Base-by-base conservation (phyloP, 2,888 invertebrate genomes). In the Enchytraeus crypticus region DNA sequence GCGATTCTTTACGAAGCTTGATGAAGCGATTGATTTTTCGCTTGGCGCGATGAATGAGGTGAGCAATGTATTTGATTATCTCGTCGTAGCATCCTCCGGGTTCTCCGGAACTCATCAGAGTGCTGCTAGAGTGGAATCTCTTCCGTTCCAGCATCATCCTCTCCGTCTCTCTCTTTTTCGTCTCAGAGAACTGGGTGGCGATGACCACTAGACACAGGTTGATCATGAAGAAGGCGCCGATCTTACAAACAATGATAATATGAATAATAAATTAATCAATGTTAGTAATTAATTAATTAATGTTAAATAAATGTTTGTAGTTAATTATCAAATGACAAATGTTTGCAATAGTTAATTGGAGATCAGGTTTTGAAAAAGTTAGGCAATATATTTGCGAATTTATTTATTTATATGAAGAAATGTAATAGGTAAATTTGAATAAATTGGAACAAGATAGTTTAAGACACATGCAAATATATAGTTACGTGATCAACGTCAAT, bases 161-260 rank as follows among this genome's bases (percentile, higher is more conserved):
- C 81, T 98, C 98, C 88, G 97, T 96, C 82, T 99, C 98, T 5
- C 98, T 86, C 79, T 98, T 96, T 82, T 99, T 99, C 34, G 98
- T 99, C 82, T 98, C 98, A 64, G 93, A 91, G 81, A 99, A 99
- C 71, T 99, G 98, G 23, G 98, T 99, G 61, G 98, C 98, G 79
- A 99, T 99, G 74, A 99, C 98, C 83, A 99, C 98, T 77, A 99
- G 85, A 84, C 98, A 99, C 72, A 99, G 86, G 83, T 99, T 99
- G 82, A 99, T 98, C 98, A 99, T 98, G 84, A 99, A 99, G 84
- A 99, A 99, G 64, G 98, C 97, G 70, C 98, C 98, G 80, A 99
- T 98, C 97, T 98, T 83, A 43, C 61, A 64, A 11, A 5, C 18
- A 18, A 38, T 38, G 11, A 38, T 38, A 38, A 18, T 38, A 14